These are phyloP conservation scores for Colletes gigas DNA, from an alignment of 1,140 invertebrate genomes.

Conservation along the genomic window DNA sequence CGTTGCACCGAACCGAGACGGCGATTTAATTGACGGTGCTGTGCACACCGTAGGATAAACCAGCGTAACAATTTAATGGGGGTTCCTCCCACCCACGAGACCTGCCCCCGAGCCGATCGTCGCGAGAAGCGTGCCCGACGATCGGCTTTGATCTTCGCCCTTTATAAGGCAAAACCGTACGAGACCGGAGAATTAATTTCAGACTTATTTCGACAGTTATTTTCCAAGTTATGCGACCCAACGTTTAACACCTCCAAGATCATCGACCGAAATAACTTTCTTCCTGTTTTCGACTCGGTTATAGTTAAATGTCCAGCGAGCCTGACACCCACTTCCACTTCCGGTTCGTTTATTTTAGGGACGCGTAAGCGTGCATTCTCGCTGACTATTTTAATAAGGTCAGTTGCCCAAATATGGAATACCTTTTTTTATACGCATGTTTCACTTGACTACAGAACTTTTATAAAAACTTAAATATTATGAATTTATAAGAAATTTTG, in stretches of 20 bases:
- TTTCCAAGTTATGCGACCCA: neutral
- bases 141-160: constrained; percentile 10
- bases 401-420: too few relatives aligned
- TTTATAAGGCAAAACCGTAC: neutral
- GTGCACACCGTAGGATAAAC: constrained; percentile 16
- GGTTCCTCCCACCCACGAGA: constrained; percentile 25
- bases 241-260: neutral
- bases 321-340: too few relatives aligned
- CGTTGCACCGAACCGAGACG: constrained; percentile 57
- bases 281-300: too few relatives aligned
- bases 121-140: constrained; percentile 4
- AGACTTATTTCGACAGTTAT: neutral
- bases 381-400: too few relatives aligned
- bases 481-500: too few relatives aligned
- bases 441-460: too few relatives aligned
- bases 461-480: too few relatives aligned
- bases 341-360: too few relatives aligned
- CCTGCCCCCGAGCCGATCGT: constrained; percentile 5
- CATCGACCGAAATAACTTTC: too few relatives aligned
- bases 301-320: too few relatives aligned
- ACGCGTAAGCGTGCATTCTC: too few relatives aligned
- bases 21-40: constrained; percentile 61
- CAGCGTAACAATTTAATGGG: constrained; percentile 66
- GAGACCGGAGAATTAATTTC: constrained; percentile 6
- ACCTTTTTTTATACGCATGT: too few relatives aligned